Conservation (phyloP, 2,797 vertebrate species). For the Pangasius macronema region DNA sequence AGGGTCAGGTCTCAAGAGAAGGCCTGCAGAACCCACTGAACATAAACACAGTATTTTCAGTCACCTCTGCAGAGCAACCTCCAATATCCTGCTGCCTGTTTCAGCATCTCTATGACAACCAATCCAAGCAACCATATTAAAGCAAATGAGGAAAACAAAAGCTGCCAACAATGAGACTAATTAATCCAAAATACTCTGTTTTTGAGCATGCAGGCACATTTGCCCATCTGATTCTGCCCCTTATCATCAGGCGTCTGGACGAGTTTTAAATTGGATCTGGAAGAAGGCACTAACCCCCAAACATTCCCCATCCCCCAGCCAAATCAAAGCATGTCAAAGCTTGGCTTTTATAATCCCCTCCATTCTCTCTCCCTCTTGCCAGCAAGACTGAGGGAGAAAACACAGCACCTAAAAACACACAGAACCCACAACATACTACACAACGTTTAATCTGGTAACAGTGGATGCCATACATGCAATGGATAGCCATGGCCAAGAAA, state of each 20-base stretch:
- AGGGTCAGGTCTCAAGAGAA: not conserved
- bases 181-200: conserved; percentile 45
- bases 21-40: not conserved
- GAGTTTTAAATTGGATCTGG: conserved; percentile 58
- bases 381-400: conserved; percentile 39
- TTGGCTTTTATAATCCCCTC: conserved; percentile 56
- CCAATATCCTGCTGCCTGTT: conserved; percentile 55
- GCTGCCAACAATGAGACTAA: conserved; percentile 56
- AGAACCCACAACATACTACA: conserved; percentile 39
- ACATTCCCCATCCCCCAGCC: conserved; percentile 55
- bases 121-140: conserved; percentile 63
- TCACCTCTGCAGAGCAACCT: conserved; percentile 47
- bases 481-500: conserved; percentile 37
- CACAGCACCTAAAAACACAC: conserved; percentile 41
- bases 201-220: conserved; percentile 39
- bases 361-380: conserved; percentile 39
- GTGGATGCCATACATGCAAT: conserved; percentile 20
- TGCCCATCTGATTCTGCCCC: conserved; percentile 52
- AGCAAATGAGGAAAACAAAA: conserved; percentile 60
- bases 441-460: conserved; percentile 43
- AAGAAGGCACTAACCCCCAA: conserved; percentile 54
- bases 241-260: conserved; percentile 56
- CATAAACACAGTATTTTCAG: conserved; percentile 29
- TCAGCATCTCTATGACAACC: conserved; percentile 60
- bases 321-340: conserved; percentile 59